phyloP scores from a whole-genome alignment of 1,140 invertebrate species.

The fruit fly (Drosophila melanogaster) region DNA sequence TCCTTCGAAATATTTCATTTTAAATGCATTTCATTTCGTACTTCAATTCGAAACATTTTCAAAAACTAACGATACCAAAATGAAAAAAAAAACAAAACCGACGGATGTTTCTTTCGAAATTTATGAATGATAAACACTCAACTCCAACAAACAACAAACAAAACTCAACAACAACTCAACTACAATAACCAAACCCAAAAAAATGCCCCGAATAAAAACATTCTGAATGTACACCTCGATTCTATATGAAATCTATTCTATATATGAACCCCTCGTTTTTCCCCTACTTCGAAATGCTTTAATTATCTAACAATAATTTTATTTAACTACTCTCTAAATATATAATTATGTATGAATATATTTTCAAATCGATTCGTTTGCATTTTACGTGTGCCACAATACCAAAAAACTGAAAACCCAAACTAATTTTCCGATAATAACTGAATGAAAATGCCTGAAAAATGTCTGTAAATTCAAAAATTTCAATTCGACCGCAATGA shows the following conservation, averaged over 20 bases:
- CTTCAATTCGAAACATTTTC: slow-evolving; percentile 66
- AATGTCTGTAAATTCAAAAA: slow-evolving; percentile 24
- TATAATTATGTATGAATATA: slow-evolving; percentile 78
- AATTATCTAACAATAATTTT: slow-evolving; percentile 75
- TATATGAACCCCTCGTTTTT: slow-evolving; percentile 48
- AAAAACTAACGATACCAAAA: slow-evolving; percentile 41
- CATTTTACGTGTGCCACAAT: slow-evolving; percentile 72
- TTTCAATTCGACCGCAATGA: slow-evolving; percentile 22
- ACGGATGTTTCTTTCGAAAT: slow-evolving; percentile 50
- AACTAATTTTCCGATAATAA: slow-evolving; percentile 33
- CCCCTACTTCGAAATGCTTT: slow-evolving; percentile 68
- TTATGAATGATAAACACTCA: slow-evolving; percentile 46
- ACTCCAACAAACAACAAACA: slow-evolving; percentile 48
- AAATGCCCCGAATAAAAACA: slow-evolving; percentile 44
- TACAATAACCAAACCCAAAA: slow-evolving; percentile 54
- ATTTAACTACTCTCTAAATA: slow-evolving; percentile 75
- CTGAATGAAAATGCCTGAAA: slow-evolving; percentile 4
- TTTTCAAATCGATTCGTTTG: slow-evolving; percentile 77
- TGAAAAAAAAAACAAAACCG: slow-evolving; percentile 20
- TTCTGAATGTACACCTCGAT: slow-evolving; percentile 75
- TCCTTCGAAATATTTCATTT: slow-evolving; percentile 68
- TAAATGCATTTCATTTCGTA: slow-evolving; percentile 78
- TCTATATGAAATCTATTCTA: slow-evolving; percentile 66
- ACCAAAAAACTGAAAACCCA: slow-evolving; percentile 9
- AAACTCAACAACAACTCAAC: slow-evolving; percentile 68